Base-by-base conservation (phyloP, 1,140 invertebrate genomes). In the Caenorhabditis remanei region DNA sequence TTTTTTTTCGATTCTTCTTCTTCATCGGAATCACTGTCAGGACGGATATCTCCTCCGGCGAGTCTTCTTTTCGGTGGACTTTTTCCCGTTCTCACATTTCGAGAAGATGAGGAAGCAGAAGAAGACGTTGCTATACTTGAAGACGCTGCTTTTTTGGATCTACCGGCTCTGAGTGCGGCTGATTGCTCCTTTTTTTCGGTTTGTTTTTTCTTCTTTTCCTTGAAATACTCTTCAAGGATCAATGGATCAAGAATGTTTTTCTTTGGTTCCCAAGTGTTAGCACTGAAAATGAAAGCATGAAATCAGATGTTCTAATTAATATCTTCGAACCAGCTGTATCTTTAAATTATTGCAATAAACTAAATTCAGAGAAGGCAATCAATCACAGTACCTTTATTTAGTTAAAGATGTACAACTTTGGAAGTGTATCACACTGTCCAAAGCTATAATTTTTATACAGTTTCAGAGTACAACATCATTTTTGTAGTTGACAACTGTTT, bases 181-280 rank as follows among this genome's bases (percentile, higher is more conserved):
- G 21, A 7, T 58, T 58, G 53, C 24, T 61, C 48, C 21, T 83
- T 63, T 24, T 79, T 63, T 53, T 32, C 9, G 4, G 32, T 43
- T 14, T 11, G 40, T 24, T 50, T 21, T 46, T 79, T 14, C 46
- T 79, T 50, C 55, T 21, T 58, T 32, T 87, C 24, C 13, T 21
- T 32, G 55, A 56, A 46, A 56, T 21, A 87, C 3, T 21, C 55
- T 21, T 24, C 14, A 14, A 87, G 21, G 8, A 87, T 61, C 8
- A 43, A 13, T 14, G 46, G 41, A 65, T 87, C 86, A 41, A 83
- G 21, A 19, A 87, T 87, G 43, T 87, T 87, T 21, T 83, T 46
- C 14, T 84, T 24, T 43, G 86, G 86, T 40, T 87, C 86, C 86
- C 86, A 87, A 9, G 46, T 87, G 86, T 87, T 87, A 21, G 83